These are phyloP conservation scores for Coluber constrictor DNA, from an alignment of 2,797 vertebrate genomes.

Conservation along the genomic window DNA sequence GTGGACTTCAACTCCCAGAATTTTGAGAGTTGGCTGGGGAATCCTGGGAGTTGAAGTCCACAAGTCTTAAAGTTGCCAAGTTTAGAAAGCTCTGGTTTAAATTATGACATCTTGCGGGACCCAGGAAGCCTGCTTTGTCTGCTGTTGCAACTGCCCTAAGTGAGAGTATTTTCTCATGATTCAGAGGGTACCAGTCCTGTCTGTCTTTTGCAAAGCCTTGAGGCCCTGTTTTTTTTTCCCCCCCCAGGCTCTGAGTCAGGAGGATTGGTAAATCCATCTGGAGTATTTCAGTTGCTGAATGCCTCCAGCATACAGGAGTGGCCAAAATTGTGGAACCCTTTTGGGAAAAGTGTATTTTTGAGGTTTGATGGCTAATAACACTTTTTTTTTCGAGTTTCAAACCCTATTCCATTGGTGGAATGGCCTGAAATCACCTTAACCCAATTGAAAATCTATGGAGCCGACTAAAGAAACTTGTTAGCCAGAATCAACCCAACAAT, in stretches of 20 bases:
- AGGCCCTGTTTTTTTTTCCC: not conserved
- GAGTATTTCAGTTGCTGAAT: not conserved
- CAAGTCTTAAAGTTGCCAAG: not conserved
- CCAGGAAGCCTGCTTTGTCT: not conserved
- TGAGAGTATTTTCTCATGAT: not conserved
- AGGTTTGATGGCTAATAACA: too few relatives aligned
- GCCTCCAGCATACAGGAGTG: not conserved
- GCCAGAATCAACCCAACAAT: too few relatives aligned
- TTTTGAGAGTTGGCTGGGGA: not conserved
- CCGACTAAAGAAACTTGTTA: too few relatives aligned
- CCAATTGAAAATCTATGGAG: too few relatives aligned
- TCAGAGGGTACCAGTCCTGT: not conserved
- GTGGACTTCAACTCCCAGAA: not conserved
- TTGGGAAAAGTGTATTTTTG: too few relatives aligned
- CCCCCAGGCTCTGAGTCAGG: not conserved
- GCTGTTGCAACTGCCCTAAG: not conserved
- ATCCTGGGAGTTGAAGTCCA: not conserved
- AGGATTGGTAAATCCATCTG: not conserved
- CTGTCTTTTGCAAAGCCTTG: not conserved
- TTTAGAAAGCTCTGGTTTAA: not conserved
- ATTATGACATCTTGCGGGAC: not conserved
- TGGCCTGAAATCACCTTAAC: too few relatives aligned
- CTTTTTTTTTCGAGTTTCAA: too few relatives aligned
- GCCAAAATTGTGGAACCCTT: too few relatives aligned
- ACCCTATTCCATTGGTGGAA: too few relatives aligned